These are phyloP conservation scores for Leptinotarsa rubiginosa DNA, from an alignment of 2,888 invertebrate species.

Conservation along the genomic window DNA sequence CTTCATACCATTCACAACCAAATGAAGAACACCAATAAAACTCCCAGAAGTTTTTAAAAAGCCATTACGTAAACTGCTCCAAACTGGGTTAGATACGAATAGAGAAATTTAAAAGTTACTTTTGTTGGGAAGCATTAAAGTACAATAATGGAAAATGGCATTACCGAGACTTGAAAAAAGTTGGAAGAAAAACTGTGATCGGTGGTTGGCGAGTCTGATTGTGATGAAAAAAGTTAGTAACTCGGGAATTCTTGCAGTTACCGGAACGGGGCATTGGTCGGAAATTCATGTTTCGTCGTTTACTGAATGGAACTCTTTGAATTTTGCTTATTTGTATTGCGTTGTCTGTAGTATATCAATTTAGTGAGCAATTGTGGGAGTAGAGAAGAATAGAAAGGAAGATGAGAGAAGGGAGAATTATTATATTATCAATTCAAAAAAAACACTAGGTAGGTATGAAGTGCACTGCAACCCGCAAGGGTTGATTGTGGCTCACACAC, in stretches of 20 bases:
- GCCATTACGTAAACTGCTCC: conserved; percentile 43
- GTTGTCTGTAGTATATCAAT: background rate
- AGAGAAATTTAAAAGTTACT: conserved; percentile 45
- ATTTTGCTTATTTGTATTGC: background rate
- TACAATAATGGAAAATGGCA: conserved; percentile 44
- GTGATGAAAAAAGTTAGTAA: conserved; percentile 26
- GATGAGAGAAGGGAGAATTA: no score
- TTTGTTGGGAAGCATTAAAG: conserved; percentile 41
- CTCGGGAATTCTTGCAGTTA: background rate
- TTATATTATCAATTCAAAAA: no score
- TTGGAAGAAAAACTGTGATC: conserved; percentile 21
- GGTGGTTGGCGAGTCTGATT: conserved; percentile 16
- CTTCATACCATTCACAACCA: conserved; percentile 17
- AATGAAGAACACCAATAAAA: conserved; percentile 30
- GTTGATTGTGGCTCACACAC: no score
- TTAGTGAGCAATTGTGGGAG: no score
- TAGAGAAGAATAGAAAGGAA: no score
- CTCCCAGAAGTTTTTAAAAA: conserved; percentile 36
- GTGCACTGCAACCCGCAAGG: no score
- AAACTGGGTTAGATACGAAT: conserved; percentile 45
- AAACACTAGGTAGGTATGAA: no score
- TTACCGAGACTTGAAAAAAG: conserved; percentile 26
- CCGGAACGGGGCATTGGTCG: background rate
- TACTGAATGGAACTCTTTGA: background rate
- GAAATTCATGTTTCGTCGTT: background rate